Evolutionary conservation across 1,140 invertebrate genomes (phyloP), one percentile per base, ranked within the genome.

Genomic region (Rhysida immarginata): DNA sequence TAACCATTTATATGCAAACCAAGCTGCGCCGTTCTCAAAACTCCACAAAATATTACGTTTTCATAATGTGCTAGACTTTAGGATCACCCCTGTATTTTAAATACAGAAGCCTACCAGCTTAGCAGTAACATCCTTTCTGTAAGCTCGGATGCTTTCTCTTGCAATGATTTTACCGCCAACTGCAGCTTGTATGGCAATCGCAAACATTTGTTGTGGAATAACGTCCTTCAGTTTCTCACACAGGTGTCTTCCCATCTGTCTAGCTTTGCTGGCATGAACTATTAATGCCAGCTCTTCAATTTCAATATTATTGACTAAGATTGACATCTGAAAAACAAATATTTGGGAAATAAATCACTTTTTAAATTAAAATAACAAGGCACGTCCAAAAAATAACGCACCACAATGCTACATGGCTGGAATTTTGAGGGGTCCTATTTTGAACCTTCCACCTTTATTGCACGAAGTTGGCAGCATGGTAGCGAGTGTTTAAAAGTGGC

Each of bases 271-370:
- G 0, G 62, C 61, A 69, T 96, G 91, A 21, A 87, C 81, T 55
- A 99, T 84, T 21, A 76, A 79, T 29, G 85, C 83, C 27, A 99
- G 73, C 73, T 98, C 95, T 55, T 96, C 88, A 0, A 97, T 81
- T 48, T 74, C 58, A 1, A 74, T 70, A 11, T 85, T 85, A 74
- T 97, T 97, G 24, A 97, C 68, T 43, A 82, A 68, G 62, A 94
- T 82, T 59, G 79, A 74, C 63, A 96, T 68, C 81, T 92, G 70
- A 27, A 75, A 71, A 48, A 68, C 56, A 59, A 68, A 60, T 52
- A 54, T 20, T 20, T 52, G 35, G 2, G 20, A 16, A 16, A 46
- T 5, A 46, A 18, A 23, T 18, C 16, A 46, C n/a, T 11, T 11
- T 48, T 20, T 48, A 48, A 48, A 11, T 13, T 18, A 23, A 14